phyloP scores from a whole-genome alignment of 2,113 vertebrate species.

The Xyrauchen texanus region DNA sequence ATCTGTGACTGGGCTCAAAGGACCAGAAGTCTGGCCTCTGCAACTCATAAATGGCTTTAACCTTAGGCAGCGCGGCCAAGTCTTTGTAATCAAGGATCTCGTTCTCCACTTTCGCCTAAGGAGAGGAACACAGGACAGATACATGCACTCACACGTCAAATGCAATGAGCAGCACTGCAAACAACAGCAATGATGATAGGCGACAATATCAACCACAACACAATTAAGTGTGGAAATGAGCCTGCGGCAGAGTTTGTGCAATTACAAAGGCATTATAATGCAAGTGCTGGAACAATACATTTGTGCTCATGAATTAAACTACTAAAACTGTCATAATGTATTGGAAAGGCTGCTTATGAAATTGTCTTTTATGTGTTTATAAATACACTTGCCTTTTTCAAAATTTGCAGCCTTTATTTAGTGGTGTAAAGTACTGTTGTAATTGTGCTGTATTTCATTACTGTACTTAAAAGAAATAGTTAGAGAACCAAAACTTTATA shows the following conservation, averaged over 20 bases:
- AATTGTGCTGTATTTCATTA: too few species aligned
- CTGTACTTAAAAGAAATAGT: too few species aligned
- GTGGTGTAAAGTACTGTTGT: too few species aligned
- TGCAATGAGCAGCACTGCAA: slow-evolving; percentile 50
- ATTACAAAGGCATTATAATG: not conserved
- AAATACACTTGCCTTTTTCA: not conserved
- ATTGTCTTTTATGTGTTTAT: not conserved
- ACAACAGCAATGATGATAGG: not conserved
- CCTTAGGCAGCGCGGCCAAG: slow-evolving; percentile 97
- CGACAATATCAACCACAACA: slow-evolving; percentile 44
- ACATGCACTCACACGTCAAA: slow-evolving; percentile 61
- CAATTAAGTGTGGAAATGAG: slow-evolving; percentile 22
- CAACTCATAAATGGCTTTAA: slow-evolving; percentile 98
- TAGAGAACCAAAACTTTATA: too few species aligned
- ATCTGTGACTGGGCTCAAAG: slow-evolving; percentile 94
- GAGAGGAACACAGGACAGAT: slow-evolving; percentile 66
- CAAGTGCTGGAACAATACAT: not conserved
- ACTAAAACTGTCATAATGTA: not conserved
- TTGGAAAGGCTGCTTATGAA: too few species aligned
- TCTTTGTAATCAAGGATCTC: slow-evolving; percentile 99
- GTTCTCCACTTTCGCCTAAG: slow-evolving; percentile 98
- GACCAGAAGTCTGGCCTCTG: slow-evolving; percentile 95
- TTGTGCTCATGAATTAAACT: not conserved
- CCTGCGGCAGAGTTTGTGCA: slow-evolving; percentile 4
- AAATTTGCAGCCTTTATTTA: not conserved